Evolutionary conservation across 2,113 vertebrate genomes (phyloP), one percentile per base, ranked within the genome.

Genomic region (Candoia aspera): DNA sequence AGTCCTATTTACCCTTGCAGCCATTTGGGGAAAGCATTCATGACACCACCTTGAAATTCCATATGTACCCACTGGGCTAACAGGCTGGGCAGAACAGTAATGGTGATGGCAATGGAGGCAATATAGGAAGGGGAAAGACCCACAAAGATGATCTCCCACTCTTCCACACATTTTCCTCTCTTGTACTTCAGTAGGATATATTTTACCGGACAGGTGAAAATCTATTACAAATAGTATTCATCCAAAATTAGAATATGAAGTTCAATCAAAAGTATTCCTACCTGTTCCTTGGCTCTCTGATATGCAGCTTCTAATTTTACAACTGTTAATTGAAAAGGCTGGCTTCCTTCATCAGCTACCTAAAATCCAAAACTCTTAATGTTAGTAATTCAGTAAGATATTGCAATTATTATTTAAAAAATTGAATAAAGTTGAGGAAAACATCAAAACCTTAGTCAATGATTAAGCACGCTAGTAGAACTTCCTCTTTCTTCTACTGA

Each of bases 271-370:
- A 54, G n/a, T 86, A 90, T 0, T 58, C 4, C 26, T 93, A 95
- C 55, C 87, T 95, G 79, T 21, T 95, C 92, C 90, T 88, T 94
- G 57, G 88, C 93, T 88, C 55, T 84, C 87, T 92, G 79, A 57
- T 95, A 88, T 0, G 90, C 12, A 0, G 73, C 60, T 94, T 96
- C 94, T 83, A 93, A 92, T 95, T 96, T 96, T 95, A 94, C 92
- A 92, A 0, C 58, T 53, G 92, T 95, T 93, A 95, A 83, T 33
- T 93, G 92, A 92, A 96, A 97, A 84, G 95, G 59, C 2, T 84
- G 93, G 92, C 55, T 87, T 92, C 93, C 93, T 91, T 88, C 1
- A 0, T 92, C 93, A 92, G 93, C 88, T 88, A 93, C 54, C 90
- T 96, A 54, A 2, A 88, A 83, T 8, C 53, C 13, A 60, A 84